phyloP scores from a whole-genome alignment of 1,140 invertebrate species.

The Fopius arisanus region DNA sequence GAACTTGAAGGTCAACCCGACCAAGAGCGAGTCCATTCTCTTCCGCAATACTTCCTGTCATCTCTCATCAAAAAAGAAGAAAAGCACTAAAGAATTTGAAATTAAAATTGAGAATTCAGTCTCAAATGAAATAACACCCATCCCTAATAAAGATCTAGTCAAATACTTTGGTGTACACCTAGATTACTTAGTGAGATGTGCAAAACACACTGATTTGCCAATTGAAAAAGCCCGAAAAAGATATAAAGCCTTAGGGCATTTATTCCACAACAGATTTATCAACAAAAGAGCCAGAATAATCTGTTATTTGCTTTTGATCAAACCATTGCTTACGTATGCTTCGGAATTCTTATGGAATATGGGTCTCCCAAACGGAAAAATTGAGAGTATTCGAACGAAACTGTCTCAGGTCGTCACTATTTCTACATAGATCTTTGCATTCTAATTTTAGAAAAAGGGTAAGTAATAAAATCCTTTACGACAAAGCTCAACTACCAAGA shows the following conservation, averaged over 20 bases:
- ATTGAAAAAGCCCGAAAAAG: not conserved
- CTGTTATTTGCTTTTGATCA: not conserved
- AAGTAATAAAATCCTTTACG: slow-evolving; percentile 7
- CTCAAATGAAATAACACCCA: too few species aligned
- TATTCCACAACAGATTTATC: not conserved
- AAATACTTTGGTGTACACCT: not conserved
- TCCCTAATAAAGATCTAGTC: not conserved
- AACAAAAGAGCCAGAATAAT: not conserved
- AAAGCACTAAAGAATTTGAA: too few species aligned
- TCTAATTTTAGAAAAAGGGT: not conserved
- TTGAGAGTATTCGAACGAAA: slow-evolving; percentile 6
- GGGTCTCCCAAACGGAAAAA: not conserved
- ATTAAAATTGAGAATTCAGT: too few species aligned
- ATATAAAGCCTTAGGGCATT: not conserved
- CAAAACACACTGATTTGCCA: not conserved
- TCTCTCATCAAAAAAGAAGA: too few species aligned
- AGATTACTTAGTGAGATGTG: not conserved
- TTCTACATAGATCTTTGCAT: not conserved
- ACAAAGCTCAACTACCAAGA: slow-evolving; percentile 11
- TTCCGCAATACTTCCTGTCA: too few species aligned
- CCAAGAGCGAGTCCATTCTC: too few species aligned
- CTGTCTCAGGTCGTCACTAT: not conserved
- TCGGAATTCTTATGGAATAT: not conserved
- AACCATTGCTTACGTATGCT: slow-evolving; percentile 10
- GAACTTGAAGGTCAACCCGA: too few species aligned